phyloP scores from a whole-genome alignment of 2,888 invertebrate species.

The Lithophane semibrunnea region DNA sequence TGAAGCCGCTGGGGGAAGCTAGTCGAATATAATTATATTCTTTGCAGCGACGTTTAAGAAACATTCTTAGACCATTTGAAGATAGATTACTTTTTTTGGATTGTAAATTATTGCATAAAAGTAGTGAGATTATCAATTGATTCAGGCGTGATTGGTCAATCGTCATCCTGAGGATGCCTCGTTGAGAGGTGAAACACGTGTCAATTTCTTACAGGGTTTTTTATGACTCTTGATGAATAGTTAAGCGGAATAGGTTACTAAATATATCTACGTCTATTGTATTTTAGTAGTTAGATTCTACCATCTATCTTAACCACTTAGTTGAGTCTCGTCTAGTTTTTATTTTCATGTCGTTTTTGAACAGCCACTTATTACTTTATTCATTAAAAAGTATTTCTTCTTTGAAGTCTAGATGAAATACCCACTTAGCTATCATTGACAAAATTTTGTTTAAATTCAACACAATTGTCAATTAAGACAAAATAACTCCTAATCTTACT shows the following conservation, averaged over 20 bases:
- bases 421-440: not conserved
- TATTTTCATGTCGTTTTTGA: conserved; percentile 1
- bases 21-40: not conserved
- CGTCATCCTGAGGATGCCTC: no score
- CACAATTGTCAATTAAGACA: not conserved
- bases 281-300: not conserved
- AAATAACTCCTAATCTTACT: not conserved
- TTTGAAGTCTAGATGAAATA: not conserved
- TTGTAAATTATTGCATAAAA: not conserved
- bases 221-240: no score
- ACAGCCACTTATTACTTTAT: not conserved
- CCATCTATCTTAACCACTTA: conserved; percentile 6
- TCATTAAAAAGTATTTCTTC: conserved; percentile 9
- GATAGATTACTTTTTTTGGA: not conserved
- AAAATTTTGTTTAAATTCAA: not conserved
- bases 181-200: no score
- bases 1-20: no score
- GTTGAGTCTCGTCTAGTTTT: not conserved
- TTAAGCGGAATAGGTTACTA: no score
- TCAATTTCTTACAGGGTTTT: no score
- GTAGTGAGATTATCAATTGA: not conserved
- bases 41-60: not conserved
- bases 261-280: no score
- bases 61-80: not conserved
- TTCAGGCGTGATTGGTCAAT: no score